Evolutionary conservation across 2,888 invertebrate genomes (phyloP), one percentile per base, ranked within the genome.

Genomic region (Dasysyrphus tricinctus): DNA sequence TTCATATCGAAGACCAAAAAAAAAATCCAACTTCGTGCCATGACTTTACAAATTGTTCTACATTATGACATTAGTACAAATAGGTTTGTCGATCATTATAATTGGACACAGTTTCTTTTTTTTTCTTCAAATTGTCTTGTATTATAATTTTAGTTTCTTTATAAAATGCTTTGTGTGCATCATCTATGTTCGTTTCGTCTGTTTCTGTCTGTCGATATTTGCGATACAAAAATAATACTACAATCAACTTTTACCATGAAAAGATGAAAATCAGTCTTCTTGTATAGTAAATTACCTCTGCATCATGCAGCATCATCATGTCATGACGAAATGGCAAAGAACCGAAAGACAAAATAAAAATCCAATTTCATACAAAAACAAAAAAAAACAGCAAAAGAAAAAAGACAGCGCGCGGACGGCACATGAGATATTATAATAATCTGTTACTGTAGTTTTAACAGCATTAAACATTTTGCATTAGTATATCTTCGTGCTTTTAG

Each of bases 361-460:
- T 61, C 24, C 37, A 61, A 61, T 61, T 61, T 61, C 14, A 39
- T 37, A 59, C 12, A 61, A 59, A 59, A 59, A 19, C 37, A 16
- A 34, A 5, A 16, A 37, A 11, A 56, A 59, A n/a, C n/a, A 12
- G 2, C 3, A 39, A 39, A 7, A 44, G n/a, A 65, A 42, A 72
- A 77, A 77, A 65, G 72, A 54, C 65, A 51, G 39, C 56, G 39
- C 39, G 39, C 24, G 37, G 9, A 37, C 37, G 39, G 59, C 34
- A 32, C 81, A 81, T 75, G 63, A 81, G 63, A 75, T 63, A 70
- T 76, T 56, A 76, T 63, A 72, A 81, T 81, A 81, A 81, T 72
- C 56, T 56, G 63, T 81, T 70, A 81, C 70, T 72, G 70, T 70
- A 70, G 80, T 69, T 61, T 75, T 80, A 81, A 81, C 80, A 65